Conservation (phyloP, 2,888 invertebrate species). For the Scelioninae gen. 1 region DNA sequence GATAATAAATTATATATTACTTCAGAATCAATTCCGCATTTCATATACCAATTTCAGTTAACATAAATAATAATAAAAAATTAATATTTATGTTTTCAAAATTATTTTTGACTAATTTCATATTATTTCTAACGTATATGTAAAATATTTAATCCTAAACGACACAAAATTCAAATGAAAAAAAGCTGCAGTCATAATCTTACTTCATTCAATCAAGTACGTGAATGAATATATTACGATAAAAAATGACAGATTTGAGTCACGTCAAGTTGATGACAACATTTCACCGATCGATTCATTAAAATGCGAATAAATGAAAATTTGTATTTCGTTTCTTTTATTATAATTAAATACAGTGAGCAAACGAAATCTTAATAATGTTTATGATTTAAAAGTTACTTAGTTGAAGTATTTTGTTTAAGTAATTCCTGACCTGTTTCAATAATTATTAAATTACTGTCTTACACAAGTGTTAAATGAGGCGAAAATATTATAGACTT, state of each 20-base stretch:
- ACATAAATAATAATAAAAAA: background rate
- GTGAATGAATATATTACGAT: constrained; percentile 27
- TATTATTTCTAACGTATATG: too few species aligned
- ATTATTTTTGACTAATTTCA: too few species aligned
- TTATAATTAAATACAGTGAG: background rate
- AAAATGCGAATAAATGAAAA: constrained; percentile 7
- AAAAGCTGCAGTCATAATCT: constrained; percentile 13
- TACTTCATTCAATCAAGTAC: constrained; percentile 21
- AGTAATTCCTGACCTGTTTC: background rate
- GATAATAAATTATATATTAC: constrained; percentile 37
- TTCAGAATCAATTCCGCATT: constrained; percentile 17
- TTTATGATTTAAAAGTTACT: too few species aligned
- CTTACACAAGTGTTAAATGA: background rate
- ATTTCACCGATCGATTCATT: constrained; percentile 29
- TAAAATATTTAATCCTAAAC: background rate
- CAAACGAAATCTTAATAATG: background rate
- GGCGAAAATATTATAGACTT: background rate
- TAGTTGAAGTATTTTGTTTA: background rate
- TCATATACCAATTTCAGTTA: background rate
- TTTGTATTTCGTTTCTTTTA: background rate
- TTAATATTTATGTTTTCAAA: too few species aligned
- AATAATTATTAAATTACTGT: background rate
- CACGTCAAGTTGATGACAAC: constrained; percentile 21
- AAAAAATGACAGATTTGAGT: constrained; percentile 15
- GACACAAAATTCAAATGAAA: background rate